Evolutionary conservation across 2,888 invertebrate genomes (phyloP), one percentile per base, ranked within the genome.

Genomic region (Lamellibrachia columna): DNA sequence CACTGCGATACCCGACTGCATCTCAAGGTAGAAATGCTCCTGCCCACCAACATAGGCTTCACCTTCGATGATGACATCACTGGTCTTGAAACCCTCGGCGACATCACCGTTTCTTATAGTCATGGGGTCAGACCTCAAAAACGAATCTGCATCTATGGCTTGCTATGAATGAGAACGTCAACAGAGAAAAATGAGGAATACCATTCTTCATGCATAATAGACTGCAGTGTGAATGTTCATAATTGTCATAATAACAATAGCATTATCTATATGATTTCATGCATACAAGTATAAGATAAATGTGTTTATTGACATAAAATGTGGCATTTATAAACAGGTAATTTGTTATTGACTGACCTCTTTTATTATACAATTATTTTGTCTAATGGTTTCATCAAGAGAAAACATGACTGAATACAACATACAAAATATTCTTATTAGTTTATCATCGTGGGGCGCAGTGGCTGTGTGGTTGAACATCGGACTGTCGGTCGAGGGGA

Each of bases 21-120:
- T 98, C 97, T 99, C 99, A 95, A 99, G 97, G 96, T 99, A 99
- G 96, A 99, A 99, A 96, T 99, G 99, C 96, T 99, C 99, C 96
- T 99, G 99, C 0, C 98, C 98, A 15, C 98, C 98, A 95, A 98
- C 98, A 93, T 98, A 97, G 90, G 97, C 97, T 94, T 98, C 97
- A 0, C 98, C 98, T 96, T 98, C 98, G 75, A 98, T 96, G n/a
- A 98, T 96, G 95, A 98, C 97, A 90, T 98, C 98, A 15, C 98
- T 97, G 94, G 97, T 97, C 60, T 97, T 96, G 94, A 99, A 98
- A 0, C 97, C 98, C 92, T 97, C 96, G 8, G 98, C 97, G 1
- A 98, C 97, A 95, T 98, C 97, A 0, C 99, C 97, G 15, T 94
- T 93, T 28, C 22, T 7, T 52, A 94, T 28, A n/a, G 58, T 91